Conservation (phyloP, 2,113 vertebrate genomes). For the Mobula hypostoma region DNA sequence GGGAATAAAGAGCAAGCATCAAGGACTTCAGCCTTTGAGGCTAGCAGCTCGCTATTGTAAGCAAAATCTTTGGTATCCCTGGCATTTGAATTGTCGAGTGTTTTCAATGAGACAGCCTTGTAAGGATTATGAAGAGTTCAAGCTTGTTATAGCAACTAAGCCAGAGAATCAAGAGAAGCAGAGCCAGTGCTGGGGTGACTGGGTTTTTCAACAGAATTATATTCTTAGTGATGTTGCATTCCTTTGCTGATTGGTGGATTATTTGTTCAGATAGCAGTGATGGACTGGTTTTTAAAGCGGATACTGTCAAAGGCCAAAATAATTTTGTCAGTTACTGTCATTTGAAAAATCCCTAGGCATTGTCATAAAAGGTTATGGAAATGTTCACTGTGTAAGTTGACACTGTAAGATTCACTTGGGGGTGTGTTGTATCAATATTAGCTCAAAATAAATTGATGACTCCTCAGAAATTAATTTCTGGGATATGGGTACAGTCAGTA, state of each 20-base stretch:
- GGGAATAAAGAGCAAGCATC: neutral
- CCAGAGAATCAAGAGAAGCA: too few species aligned
- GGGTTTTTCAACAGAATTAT: neutral
- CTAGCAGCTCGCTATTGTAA: neutral
- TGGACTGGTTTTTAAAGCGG: neutral
- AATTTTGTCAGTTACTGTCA: neutral
- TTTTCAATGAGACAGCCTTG: neutral
- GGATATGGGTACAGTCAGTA: neutral
- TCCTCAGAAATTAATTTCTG: neutral
- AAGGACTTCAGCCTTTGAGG: neutral
- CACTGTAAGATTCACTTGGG: neutral
- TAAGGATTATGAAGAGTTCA: neutral
- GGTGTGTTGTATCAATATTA: neutral
- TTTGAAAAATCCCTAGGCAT: neutral
- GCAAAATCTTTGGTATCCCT: neutral
- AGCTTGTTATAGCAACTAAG: neutral
- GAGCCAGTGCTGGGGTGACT: neutral
- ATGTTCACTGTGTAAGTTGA: neutral
- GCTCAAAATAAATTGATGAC: neutral
- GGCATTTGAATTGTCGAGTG: neutral
- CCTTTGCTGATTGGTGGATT: neutral
- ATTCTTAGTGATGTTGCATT: neutral
- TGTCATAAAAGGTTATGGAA: neutral
- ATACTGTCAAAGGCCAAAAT: neutral
- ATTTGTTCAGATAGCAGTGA: too few species aligned